Conservation (phyloP, 2,113 vertebrate genomes). For the Acrocephalus kingi region DNA sequence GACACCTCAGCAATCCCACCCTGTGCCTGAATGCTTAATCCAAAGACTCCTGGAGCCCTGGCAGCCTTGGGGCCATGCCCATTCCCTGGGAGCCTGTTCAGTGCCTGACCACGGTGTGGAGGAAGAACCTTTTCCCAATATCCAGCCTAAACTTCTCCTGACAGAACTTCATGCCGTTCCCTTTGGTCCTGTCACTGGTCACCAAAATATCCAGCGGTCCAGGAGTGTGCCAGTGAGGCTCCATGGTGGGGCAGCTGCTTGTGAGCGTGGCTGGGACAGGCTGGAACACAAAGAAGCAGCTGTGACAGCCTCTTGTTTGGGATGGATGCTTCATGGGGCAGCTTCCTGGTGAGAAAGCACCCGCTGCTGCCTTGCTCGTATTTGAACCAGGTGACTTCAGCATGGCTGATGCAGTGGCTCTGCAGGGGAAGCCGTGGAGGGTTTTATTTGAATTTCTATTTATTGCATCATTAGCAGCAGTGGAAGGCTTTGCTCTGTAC, state of each 20-base stretch:
- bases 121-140: neutral
- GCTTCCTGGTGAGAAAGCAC: neutral
- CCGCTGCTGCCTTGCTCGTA: neutral
- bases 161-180: neutral
- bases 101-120: neutral
- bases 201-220: neutral
- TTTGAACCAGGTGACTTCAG: neutral
- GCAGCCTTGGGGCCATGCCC: neutral
- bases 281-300: neutral
- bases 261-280: neutral
- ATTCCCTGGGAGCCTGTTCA: neutral
- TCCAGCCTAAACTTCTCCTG: neutral
- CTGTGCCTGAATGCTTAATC: fast-evolving
- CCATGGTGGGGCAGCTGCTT: neutral
- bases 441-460: conserved; percentile 16
- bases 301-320: neutral
- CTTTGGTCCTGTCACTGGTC: neutral
- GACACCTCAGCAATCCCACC: neutral
- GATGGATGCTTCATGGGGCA: neutral
- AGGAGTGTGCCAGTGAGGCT: neutral
- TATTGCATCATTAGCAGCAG: neutral
- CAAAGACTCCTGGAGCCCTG: neutral
- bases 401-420: neutral
- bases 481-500: neutral
- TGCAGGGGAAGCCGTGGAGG: neutral